Evolutionary conservation across 2,888 invertebrate species (phyloP).

Genomic region (Agriotes lineatus): DNA sequence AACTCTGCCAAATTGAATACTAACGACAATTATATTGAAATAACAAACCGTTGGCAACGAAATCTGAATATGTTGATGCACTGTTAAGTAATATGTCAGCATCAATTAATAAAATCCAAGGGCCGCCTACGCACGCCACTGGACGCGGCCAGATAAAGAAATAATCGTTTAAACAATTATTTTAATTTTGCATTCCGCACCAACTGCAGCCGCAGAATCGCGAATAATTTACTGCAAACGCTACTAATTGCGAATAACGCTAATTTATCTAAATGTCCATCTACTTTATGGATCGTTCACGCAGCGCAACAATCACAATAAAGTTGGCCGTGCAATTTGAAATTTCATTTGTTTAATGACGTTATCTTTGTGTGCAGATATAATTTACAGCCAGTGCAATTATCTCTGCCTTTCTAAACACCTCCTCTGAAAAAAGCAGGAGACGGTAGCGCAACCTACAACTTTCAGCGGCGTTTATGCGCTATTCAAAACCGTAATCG

Average conservation of each 20-base stretch:
- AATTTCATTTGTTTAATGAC: constrained; percentile 53
- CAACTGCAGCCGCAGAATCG: constrained; percentile 24
- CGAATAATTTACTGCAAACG: constrained; percentile 46
- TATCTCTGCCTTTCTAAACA: constrained; percentile 39
- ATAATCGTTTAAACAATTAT: constrained; percentile 1
- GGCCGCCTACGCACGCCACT: no score
- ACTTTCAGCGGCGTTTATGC: neutral
- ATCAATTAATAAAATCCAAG: no score
- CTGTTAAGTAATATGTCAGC: no score
- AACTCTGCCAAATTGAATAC: no score
- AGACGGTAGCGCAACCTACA: constrained; percentile 15
- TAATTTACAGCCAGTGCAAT: constrained; percentile 51
- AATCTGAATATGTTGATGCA: no score
- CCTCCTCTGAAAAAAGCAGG: constrained; percentile 12
- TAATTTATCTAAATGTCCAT: constrained; percentile 58
- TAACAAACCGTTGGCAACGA: no score
- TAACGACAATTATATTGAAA: no score
- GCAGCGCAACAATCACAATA: constrained; percentile 49
- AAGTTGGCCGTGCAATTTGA: constrained; percentile 53
- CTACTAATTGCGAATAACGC: constrained; percentile 60
- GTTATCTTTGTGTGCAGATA: constrained; percentile 49
- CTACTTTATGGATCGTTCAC: constrained; percentile 56
- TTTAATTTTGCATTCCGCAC: neutral
- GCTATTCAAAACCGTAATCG: constrained; percentile 11
- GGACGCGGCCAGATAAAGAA: no score